Evolutionary conservation across 1,140 invertebrate genomes (phyloP), one percentile per base, ranked within the genome.

Genomic region (Hylaeus anthracinus): DNA sequence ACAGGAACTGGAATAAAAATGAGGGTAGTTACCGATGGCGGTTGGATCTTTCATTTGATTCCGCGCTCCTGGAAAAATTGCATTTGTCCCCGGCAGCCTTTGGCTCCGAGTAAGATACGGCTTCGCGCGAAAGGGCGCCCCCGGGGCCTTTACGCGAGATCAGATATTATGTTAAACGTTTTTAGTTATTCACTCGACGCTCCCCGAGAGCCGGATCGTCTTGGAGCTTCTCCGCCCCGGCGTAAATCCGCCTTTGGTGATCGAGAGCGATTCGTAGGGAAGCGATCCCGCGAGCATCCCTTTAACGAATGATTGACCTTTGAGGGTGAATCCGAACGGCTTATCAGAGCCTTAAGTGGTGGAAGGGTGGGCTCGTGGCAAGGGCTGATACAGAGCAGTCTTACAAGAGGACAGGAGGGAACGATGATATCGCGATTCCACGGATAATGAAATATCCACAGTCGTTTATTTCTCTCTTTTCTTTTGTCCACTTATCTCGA

Each of bases 121-220:
- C 76, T 63, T 61, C 63, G 74, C 56, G 81, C 76, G 76, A 84
- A 86, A 84, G 86, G 84, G 79, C 82, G 88, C 88, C 85, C 79
- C 66, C 81, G 83, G 88, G 88, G 77, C 73, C 73, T 74, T 90
- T 87, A 72, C 83, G 84, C 83, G 83, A 83, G 86, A 91, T 90
- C 90, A 87, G 90, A 91, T 91, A 90, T 90, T 90, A 90, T 90
- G 90, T 91, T 91, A 91, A 90, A 85, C 89, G 89, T 90, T 88
- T 87, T 86, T 87, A 89, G 89, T 88, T 89, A 91, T 90, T 91
- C 90, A 90, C 86, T 90, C 89, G 87, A 71, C 83, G 83, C 82
- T 73, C 48, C 80, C 79, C 78, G 78, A 74, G 2, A 48, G 45
- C 45, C 41, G 37, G 72, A 43, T 55, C 9, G 64, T 43, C 45